Conservation (phyloP, 2,888 invertebrate species). For the Acrocyrtus sp. region DNA sequence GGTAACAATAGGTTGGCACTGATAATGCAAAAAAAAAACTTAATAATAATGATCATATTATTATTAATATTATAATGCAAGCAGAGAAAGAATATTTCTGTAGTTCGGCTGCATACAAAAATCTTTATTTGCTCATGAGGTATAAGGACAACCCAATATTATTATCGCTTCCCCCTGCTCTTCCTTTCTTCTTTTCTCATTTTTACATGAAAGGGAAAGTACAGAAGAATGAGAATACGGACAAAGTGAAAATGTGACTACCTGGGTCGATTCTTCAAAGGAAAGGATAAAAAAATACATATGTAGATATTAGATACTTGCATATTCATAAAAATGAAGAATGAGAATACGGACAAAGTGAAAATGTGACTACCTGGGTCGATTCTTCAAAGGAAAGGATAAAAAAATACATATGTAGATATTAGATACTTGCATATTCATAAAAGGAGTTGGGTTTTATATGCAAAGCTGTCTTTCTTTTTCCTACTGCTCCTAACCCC, state of each 20-base stretch:
- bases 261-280: constrained; percentile 2
- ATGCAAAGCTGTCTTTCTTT: not conserved
- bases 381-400: constrained; percentile 3
- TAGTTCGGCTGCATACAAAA: no score
- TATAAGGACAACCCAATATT: no score
- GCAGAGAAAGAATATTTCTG: not conserved
- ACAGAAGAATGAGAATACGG: no score
- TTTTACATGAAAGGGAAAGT: not conserved
- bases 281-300: constrained; percentile 9
- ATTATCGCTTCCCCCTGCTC: not conserved
- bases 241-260: constrained; percentile 10
- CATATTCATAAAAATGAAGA: constrained; percentile 19
- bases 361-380: constrained; percentile 11
- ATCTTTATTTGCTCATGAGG: no score
- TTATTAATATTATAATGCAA: not conserved
- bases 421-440: constrained; percentile 16
- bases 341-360: no score
- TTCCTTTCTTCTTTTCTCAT: not conserved
- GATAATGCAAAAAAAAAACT: not conserved
- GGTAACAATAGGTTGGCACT: constrained; percentile 16
- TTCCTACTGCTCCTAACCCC: not conserved
- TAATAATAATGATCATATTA: not conserved
- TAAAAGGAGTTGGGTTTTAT: not conserved
- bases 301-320: constrained; percentile 5
- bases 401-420: constrained; percentile 5